A percentile compares a stretch with the other conserved stretches of the same genome.
Conservation (phyloP, 37 sponge, comb jelly and placozoan genomes). For the Mnemiopsis leidyi region DNA sequence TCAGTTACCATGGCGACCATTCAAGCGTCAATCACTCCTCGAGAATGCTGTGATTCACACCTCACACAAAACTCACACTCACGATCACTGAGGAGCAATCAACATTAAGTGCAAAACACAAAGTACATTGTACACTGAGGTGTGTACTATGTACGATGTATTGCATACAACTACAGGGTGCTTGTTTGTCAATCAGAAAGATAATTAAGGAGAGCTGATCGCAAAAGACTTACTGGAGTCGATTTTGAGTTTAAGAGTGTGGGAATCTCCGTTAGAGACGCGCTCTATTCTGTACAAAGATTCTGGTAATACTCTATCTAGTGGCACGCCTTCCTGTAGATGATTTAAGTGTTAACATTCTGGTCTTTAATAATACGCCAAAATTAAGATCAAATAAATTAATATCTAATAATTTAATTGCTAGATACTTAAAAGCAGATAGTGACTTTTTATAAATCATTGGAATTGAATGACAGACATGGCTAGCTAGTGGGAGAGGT, state of each 20-base stretch:
- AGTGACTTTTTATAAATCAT: not conserved
- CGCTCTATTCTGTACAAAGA: not conserved
- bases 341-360: not conserved
- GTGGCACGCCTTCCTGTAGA: not conserved
- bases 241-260: constrained; percentile 7
- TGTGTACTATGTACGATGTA: no score
- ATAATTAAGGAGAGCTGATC: not conserved
- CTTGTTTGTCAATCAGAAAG: not conserved
- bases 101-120: no score
- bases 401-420: no score
- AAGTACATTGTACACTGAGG: no score
- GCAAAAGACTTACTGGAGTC: constrained; percentile 24
- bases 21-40: constrained; percentile 54
- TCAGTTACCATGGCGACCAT: not conserved
- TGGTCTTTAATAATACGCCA: not conserved
- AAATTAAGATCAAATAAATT: not conserved
- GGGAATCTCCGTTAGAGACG: not conserved
- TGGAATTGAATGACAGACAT: not conserved
- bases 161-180: no score
- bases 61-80: constrained; percentile 42
- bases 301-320: not conserved
- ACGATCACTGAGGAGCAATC: constrained; percentile 30
- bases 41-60: constrained; percentile 38
- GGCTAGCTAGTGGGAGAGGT: not conserved
- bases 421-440: no score